A percentile compares a stretch with the other conserved stretches of the same genome.
Conservation (phyloP, 2,113 vertebrate genomes). For the Anguilla rostrata region DNA sequence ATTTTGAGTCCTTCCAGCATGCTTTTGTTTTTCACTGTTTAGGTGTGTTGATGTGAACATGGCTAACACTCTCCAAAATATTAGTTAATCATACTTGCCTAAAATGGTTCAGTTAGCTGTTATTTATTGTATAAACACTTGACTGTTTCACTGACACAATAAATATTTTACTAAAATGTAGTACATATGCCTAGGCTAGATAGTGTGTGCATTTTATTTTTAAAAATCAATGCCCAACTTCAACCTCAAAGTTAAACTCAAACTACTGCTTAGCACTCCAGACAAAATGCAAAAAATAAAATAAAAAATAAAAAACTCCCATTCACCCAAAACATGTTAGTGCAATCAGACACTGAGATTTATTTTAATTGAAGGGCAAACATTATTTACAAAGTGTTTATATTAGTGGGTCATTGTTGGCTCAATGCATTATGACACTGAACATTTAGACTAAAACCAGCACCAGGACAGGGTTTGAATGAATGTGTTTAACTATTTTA, state of each 20-base stretch:
- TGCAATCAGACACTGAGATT: neutral
- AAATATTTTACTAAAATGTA: neutral
- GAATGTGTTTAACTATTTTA: neutral
- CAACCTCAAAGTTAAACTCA: neutral
- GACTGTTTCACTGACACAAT: neutral
- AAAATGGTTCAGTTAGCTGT: neutral
- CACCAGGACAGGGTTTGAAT: neutral
- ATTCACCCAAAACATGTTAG: neutral
- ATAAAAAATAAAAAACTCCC: too few species aligned
- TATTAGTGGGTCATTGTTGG: neutral
- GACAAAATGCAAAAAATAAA: neutral
- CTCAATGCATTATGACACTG: neutral
- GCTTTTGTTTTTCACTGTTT: neutral
- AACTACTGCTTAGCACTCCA: neutral
- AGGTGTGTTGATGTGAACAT: neutral
- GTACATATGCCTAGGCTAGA: neutral
- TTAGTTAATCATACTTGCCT: neutral
- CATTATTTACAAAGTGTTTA: neutral
- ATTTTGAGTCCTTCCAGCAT: neutral
- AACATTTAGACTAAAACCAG: neutral
- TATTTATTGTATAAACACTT: neutral
- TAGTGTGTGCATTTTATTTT: neutral
- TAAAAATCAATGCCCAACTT: neutral
- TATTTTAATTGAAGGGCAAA: slow-evolving; percentile 14
- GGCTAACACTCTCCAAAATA: neutral